phyloP scores from a whole-genome alignment of 2,797 vertebrate genomes.

The Labroides dimidiatus region DNA sequence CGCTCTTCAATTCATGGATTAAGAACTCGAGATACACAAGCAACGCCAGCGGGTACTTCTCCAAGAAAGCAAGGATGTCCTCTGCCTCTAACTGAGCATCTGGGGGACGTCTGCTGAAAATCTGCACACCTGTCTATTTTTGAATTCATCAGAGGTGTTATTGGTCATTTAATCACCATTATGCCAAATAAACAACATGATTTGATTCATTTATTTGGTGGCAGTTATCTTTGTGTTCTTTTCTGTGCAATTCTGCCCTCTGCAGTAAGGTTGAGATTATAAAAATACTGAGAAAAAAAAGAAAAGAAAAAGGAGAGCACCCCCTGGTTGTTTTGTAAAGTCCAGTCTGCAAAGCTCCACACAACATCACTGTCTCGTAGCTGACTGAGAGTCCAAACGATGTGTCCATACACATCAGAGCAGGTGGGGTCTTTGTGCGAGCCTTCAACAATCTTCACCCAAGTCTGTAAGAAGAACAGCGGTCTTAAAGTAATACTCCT shows the following conservation, averaged over 20 bases:
- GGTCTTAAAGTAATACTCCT: neutral
- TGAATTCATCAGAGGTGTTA: conserved; percentile 30
- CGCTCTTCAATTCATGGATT: conserved; percentile 68
- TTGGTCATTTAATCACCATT: conserved; percentile 15
- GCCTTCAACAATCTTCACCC: conserved; percentile 76
- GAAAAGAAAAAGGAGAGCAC: conserved; percentile 33
- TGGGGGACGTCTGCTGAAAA: conserved; percentile 71
- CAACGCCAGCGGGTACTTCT: conserved; percentile 67
- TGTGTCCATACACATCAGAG: conserved; percentile 66
- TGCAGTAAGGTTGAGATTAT: conserved; percentile 50
- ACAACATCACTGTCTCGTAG: conserved; percentile 68
- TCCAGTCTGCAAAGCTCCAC: conserved; percentile 78
- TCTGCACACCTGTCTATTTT: conserved; percentile 74
- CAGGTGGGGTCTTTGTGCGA: conserved; percentile 53
- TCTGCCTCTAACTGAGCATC: conserved; percentile 55
- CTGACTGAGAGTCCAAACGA: conserved; percentile 69
- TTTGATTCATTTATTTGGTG: conserved; percentile 4
- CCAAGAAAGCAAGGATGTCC: conserved; percentile 66
- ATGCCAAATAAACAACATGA: conserved; percentile 1
- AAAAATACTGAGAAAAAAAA: neutral
- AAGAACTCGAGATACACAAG: conserved; percentile 78
- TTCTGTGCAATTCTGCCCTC: conserved; percentile 73
- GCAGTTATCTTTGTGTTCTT: conserved; percentile 1
- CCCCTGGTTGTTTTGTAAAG: conserved; percentile 76
- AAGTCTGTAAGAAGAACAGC: conserved; percentile 67